Percentiles rank a stretch among this genome's conserved stretches.
Evolutionary conservation across 2,113 vertebrate genomes (phyloP).

Genomic region (Gnathonemus echidnorhynchus): DNA sequence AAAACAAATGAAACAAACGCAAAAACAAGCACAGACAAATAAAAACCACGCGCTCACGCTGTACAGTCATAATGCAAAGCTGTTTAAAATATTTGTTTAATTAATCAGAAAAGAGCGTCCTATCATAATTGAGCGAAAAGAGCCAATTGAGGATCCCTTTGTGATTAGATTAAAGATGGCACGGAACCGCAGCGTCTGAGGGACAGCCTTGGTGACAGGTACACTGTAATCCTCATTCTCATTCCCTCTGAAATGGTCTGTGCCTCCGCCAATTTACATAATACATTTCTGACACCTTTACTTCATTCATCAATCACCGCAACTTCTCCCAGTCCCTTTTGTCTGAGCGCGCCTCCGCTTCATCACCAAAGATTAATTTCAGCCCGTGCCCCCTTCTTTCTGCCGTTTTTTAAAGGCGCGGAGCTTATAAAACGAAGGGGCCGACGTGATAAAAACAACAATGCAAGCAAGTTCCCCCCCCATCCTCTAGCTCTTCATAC

Average conservation of each 20-base stretch:
- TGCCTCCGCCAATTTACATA: conserved; percentile 99
- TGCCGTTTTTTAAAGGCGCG: conserved; percentile 3
- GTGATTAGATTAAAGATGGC: conserved; percentile 10
- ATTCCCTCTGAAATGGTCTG: conserved; percentile 82
- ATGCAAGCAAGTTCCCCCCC: not conserved
- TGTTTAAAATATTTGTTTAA: not conserved
- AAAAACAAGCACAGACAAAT: not conserved
- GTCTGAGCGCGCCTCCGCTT: conserved; percentile 12
- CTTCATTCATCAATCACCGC: conserved; percentile 99
- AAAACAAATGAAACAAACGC: not conserved
- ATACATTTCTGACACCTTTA: conserved; percentile 99
- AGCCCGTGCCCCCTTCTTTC: not conserved
- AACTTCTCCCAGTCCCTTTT: conserved; percentile 52
- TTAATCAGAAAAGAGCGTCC: not conserved
- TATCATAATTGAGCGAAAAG: not conserved
- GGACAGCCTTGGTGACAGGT: conserved; percentile 77
- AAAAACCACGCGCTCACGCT: not conserved
- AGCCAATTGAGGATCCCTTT: not conserved
- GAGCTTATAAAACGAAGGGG: not conserved
- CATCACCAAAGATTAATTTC: conserved; percentile 18
- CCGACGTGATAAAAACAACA: conserved; percentile 1
- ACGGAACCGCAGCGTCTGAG: not conserved
- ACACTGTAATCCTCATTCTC: conserved; percentile 69
- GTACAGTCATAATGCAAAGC: not conserved
- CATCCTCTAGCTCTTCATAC: not conserved